phyloP scores from a whole-genome alignment of 2,797 vertebrate species.

The Ceryle rudis region DNA sequence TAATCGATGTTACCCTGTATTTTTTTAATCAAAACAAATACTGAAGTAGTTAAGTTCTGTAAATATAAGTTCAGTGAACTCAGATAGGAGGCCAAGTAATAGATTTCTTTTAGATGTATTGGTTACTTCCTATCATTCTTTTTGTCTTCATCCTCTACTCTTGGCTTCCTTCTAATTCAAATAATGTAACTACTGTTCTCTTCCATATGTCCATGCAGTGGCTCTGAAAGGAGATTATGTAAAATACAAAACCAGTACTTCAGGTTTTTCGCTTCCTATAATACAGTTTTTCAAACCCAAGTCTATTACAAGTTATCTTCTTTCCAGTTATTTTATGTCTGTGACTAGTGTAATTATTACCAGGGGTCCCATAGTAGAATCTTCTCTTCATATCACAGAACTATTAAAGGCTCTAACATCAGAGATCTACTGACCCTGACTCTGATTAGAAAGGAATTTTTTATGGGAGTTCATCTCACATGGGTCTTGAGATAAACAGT shows the following conservation, averaged over 20 bases:
- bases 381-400: background rate
- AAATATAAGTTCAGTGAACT: background rate
- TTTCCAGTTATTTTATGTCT: background rate
- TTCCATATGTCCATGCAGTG: background rate
- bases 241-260: background rate
- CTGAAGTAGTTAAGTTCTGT: background rate
- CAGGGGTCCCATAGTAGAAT: background rate
- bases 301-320: background rate
- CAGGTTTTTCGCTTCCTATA: background rate
- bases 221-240: background rate
- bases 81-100: background rate
- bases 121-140: background rate
- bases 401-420: background rate
- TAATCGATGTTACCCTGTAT: background rate
- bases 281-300: background rate
- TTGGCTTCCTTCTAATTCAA: background rate
- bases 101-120: background rate
- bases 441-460: background rate
- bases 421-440: background rate
- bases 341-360: background rate
- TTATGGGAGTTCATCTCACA: background rate
- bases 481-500: rapidly evolving
- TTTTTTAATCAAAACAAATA: background rate
- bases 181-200: background rate
- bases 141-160: background rate